phyloP scores from a whole-genome alignment of 2,113 vertebrate genomes.

The Tylochromis polylepis region DNA sequence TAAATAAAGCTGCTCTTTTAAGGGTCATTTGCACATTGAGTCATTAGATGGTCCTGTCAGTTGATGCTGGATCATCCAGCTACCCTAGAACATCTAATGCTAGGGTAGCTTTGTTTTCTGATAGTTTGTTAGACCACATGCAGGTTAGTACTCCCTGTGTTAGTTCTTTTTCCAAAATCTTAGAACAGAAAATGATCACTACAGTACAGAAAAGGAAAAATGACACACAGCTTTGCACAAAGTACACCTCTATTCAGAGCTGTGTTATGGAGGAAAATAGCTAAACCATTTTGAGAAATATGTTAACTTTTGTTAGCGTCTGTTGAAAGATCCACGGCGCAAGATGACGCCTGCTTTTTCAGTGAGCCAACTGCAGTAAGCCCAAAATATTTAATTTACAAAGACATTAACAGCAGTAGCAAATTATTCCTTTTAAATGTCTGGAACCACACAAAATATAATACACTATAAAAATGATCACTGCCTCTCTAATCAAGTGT shows the following conservation, averaged over 20 bases:
- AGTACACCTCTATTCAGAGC: neutral
- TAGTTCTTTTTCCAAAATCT: neutral
- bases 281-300: neutral
- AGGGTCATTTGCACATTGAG: neutral
- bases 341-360: neutral
- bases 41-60: neutral
- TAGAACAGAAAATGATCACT: neutral
- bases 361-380: neutral
- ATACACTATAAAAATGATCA: neutral
- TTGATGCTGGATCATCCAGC: neutral
- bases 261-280: neutral
- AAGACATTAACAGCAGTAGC: neutral
- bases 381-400: neutral
- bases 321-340: neutral
- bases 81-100: neutral
- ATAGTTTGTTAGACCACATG: neutral
- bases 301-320: neutral
- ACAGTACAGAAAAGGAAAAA: neutral
- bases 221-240: neutral
- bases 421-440: fast-evolving
- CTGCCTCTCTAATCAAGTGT: neutral
- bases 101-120: neutral
- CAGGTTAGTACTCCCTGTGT: neutral
- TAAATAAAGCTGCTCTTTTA: neutral
- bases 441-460: neutral